These are phyloP conservation scores for Nomada hirtipes DNA, from an alignment of 2,888 invertebrate species.

Conservation along the genomic window DNA sequence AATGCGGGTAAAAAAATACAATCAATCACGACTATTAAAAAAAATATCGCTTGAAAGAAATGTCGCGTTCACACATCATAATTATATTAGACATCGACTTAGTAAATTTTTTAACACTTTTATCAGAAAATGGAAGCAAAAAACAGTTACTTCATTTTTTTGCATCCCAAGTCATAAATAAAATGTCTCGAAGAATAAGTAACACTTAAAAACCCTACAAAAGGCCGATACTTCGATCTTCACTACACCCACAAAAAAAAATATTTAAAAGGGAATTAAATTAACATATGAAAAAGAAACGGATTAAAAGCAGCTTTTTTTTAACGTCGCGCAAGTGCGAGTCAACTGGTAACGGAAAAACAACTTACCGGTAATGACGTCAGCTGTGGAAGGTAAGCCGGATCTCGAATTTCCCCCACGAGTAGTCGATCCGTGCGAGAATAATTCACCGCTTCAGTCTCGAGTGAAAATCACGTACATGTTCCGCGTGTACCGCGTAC, in stretches of 20 bases:
- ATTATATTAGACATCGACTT: too few species aligned
- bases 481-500: slow-evolving; percentile 71
- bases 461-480: slow-evolving; percentile 74
- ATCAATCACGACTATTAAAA: too few species aligned
- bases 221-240: not conserved
- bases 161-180: not conserved
- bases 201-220: not conserved
- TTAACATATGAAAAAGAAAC: not conserved
- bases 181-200: not conserved
- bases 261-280: not conserved
- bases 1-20: too few species aligned
- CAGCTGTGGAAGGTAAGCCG: slow-evolving; percentile 81
- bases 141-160: not conserved
- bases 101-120: too few species aligned
- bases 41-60: too few species aligned
- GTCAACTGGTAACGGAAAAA: slow-evolving; percentile 44
- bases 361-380: slow-evolving; percentile 82
- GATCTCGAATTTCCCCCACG: slow-evolving; percentile 76
- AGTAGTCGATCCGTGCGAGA: slow-evolving; percentile 70
- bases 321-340: not conserved
- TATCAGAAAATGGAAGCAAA: too few species aligned
- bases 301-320: not conserved
- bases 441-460: slow-evolving; percentile 75
- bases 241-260: not conserved
- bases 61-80: too few species aligned